These are phyloP conservation scores for Microctonus brassicae DNA, from an alignment of 2,888 invertebrate genomes.

Conservation along the genomic window DNA sequence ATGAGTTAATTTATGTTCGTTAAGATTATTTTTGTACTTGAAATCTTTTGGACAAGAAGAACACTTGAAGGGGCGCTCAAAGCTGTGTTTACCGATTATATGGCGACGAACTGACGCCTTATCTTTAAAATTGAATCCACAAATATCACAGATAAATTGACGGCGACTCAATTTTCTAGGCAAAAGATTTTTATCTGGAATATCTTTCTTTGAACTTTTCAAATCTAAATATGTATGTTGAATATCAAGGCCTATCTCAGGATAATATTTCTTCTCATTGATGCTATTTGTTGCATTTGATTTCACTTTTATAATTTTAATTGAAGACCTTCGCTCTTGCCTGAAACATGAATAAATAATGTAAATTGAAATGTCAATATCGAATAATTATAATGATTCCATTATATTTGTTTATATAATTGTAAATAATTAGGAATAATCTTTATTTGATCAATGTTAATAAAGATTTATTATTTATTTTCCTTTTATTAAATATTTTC, in stretches of 20 bases:
- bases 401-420: neutral
- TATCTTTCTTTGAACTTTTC: neutral
- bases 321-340: neutral
- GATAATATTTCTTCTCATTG: slow-evolving; percentile 9
- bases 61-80: slow-evolving; percentile 54
- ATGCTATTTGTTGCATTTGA: neutral
- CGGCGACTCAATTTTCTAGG: slow-evolving; percentile 45
- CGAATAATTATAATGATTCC: too few species aligned
- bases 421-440: too few species aligned
- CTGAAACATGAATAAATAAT: slow-evolving; percentile 33
- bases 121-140: slow-evolving; percentile 45
- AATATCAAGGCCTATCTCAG: neutral
- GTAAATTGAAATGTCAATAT: slow-evolving; percentile 20
- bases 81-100: slow-evolving; percentile 57
- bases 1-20: slow-evolving; percentile 50
- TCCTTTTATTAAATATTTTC: neutral
- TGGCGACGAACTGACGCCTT: slow-evolving; percentile 55
- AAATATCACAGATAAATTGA: slow-evolving; percentile 50
- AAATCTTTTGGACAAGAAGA: slow-evolving; percentile 51
- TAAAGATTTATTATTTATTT: neutral
- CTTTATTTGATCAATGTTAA: too few species aligned
- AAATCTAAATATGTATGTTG: neutral
- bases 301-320: neutral
- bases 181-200: slow-evolving; percentile 33
- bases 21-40: slow-evolving; percentile 58